phyloP scores from a whole-genome alignment of 2,888 invertebrate species.

The Cremastinae sp. region DNA sequence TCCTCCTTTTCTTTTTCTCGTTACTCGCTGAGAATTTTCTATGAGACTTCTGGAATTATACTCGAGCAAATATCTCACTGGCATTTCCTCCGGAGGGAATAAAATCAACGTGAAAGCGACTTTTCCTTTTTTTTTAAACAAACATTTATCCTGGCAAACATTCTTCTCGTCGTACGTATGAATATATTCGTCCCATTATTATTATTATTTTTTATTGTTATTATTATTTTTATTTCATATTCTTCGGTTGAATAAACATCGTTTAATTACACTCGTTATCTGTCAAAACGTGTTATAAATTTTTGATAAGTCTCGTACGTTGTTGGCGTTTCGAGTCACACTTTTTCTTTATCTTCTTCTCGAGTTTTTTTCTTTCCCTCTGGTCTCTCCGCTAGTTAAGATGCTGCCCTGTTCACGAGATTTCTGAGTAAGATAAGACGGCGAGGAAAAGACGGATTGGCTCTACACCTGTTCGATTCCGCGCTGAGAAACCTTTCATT shows the following conservation, averaged over 20 bases:
- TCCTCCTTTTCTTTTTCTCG: not conserved
- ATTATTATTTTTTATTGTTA: no score
- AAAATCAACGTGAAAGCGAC: not conserved
- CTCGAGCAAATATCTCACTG: not conserved
- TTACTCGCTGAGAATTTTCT: constrained; percentile 35
- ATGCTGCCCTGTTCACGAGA: constrained; percentile 68
- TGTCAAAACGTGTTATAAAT: not conserved
- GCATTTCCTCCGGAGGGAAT: constrained; percentile 13
- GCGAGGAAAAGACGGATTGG: constrained; percentile 5
- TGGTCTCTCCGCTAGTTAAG: constrained; percentile 70
- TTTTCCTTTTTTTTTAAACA: not conserved
- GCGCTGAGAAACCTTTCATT: constrained; percentile 11
- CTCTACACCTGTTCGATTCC: constrained; percentile 37
- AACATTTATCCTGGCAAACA: constrained; percentile 11
- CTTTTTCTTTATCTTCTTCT: constrained; percentile 32
- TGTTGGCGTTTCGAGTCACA: constrained; percentile 21
- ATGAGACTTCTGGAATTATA: constrained; percentile 10
- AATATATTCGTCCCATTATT: not conserved
- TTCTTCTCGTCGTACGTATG: constrained; percentile 2
- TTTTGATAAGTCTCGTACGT: not conserved
- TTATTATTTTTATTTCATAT: no score
- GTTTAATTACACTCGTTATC: no score
- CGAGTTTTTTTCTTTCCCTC: constrained; percentile 56
- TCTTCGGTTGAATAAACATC: no score
- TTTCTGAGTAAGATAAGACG: constrained; percentile 72